Evolutionary conservation across 1,140 invertebrate genomes (phyloP), one percentile per base, ranked within the genome.

Genomic region (Venturia canescens): DNA sequence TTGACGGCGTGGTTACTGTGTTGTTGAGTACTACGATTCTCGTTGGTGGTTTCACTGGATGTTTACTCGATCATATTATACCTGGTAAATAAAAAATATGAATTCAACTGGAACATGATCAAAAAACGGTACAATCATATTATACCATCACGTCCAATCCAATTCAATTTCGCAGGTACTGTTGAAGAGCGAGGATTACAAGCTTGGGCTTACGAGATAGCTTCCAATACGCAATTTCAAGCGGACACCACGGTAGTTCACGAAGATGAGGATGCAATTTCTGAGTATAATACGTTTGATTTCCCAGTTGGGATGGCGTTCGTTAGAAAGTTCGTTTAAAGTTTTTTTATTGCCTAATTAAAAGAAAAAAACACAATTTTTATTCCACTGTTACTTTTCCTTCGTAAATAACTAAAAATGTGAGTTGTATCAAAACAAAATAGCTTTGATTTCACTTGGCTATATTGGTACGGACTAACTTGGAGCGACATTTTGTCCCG

Each of bases 11-110:
- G 0, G 86, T 97, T 11, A 95, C 94, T 0, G 96, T 98, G 18
- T 89, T 98, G 57, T 91, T 98, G 21, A 96, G 95, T 23, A 98
- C 97, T 0, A 96, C 95, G 23, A 98, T 98, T 88, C 94, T 98
- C 70, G 95, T 98, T 2, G 97, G 96, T 0, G 97, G 97, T 1
- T 83, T 96, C 2, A 83, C 96, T 0, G 97, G 97, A 0, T 97
- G 96, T 87, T 81, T 98, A 23, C 88, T 98, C 76, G 97, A 98
- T 88, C 97, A 98, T 87, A 90, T 96, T 1, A 95, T 98, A 83
- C 97, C 97, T 86, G 97, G 97, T 97, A 92, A 82, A 66, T 21
- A 15, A 60, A 29, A 50, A 72, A 53, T 67, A 60, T 31, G 57
- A 72, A 53, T 67, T 67, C 72, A 57, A 27, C 77, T 82, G 21